Evolutionary conservation across 2,113 vertebrate genomes (phyloP).

Genomic region (Telmatochromis sp.): DNA sequence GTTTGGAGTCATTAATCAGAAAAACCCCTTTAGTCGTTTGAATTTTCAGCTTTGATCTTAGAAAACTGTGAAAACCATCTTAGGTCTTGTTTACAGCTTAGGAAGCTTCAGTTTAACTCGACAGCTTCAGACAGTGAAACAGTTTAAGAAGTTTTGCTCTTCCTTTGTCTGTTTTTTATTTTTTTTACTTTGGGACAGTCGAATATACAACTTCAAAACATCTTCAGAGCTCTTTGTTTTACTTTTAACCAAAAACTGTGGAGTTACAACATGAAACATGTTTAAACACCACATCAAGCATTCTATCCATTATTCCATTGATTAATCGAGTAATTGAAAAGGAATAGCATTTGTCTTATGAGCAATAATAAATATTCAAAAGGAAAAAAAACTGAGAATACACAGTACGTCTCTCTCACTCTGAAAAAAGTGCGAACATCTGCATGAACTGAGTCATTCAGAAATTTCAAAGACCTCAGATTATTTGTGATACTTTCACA

Average conservation of each 20-base stretch:
- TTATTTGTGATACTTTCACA: background rate
- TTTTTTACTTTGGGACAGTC: background rate
- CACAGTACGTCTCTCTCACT: background rate
- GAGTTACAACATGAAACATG: background rate
- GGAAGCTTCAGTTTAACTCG: background rate
- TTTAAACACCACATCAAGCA: background rate
- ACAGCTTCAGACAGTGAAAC: background rate
- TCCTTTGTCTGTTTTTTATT: background rate
- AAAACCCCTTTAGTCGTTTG: background rate
- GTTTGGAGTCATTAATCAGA: background rate
- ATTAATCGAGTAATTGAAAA: background rate
- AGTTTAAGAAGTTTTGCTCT: background rate
- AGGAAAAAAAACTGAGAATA: background rate
- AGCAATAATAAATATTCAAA: background rate
- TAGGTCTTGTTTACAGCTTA: background rate
- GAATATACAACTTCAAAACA: background rate
- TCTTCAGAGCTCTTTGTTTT: background rate
- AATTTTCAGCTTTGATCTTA: background rate
- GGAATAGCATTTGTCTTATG: background rate
- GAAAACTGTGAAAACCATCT: background rate
- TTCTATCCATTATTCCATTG: background rate
- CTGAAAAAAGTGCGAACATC: background rate
- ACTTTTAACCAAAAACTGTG: background rate
- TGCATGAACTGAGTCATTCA: background rate
- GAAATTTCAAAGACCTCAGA: background rate